Base-by-base conservation (phyloP, 1,140 invertebrate genomes). In the Camponotus vicinus region DNA sequence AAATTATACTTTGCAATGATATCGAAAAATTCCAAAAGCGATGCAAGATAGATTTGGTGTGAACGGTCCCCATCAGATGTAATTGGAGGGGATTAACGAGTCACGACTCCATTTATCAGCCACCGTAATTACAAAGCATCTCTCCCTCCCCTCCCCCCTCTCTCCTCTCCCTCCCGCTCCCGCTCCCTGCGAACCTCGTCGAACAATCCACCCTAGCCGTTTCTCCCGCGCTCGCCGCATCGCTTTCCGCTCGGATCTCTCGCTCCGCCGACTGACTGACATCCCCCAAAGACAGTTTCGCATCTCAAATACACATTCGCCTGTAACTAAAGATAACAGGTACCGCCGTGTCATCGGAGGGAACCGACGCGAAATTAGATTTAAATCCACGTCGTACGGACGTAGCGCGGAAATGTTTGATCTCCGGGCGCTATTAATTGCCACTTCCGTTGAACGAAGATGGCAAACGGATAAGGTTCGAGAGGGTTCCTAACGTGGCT, bases 71-170 rank as follows among this genome's bases (percentile, higher is more conserved):
- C 91, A 94, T 95, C 93, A 93, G 90, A 92, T 93, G 92, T 95
- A 95, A 95, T 95, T 95, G 94, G 94, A 93, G 90, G 92, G 94
- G 93, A 95, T 95, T 95, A 95, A 95, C 94, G 93, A 95, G 94
- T 94, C 94, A 93, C 90, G 93, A 94, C 91, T 95, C 93, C 94
- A 95, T 95, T 95, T 94, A 95, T 95, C 94, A 95, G 93, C 91
- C 86, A 86, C 88, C 87, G 94, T 95, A 95, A 95, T 95, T 95
- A 95, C 94, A 93, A 94, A 94, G 92, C 93, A 93, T 93, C 91
- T 89, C 91, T 89, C 85, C 86, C 86, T 85, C 91, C 88, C 88
- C 11, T 49, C 69, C 27, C 27, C 0, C 27, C 27, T 21, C 21
- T 21, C 21, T 21, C 21, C 21, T 86, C 75, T 75, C 76, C 79